Evolutionary conservation across 1,140 invertebrate genomes (phyloP).

Genomic region (Diuraphis noxia): DNA sequence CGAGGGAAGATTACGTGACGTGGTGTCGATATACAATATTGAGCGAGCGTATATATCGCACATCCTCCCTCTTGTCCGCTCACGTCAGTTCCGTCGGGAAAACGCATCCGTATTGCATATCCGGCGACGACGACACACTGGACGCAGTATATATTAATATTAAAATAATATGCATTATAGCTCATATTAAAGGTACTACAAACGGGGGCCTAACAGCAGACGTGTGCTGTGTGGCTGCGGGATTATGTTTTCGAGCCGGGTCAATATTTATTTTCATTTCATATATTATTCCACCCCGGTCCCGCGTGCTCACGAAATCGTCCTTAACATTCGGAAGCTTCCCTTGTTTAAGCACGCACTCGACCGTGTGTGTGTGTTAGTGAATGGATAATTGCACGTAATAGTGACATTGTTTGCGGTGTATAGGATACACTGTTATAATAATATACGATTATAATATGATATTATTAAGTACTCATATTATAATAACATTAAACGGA

Average conservation of each 20-base stretch:
- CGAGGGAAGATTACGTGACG: background rate
- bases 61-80: background rate
- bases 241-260: background rate
- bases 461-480: too few species aligned
- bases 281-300: background rate
- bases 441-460: background rate
- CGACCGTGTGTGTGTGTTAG: too few species aligned
- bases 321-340: background rate
- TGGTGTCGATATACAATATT: too few species aligned
- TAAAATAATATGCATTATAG: too few species aligned
- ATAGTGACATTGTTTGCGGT: background rate
- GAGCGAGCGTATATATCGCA: background rate
- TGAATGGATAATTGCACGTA: background rate
- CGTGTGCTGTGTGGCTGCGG: too few species aligned
- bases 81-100: too few species aligned
- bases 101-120: background rate
- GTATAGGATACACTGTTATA: background rate
- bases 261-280: constrained; percentile 4
- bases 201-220: background rate
- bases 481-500: too few species aligned
- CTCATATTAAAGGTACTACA: too few species aligned
- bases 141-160: background rate
- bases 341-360: background rate
- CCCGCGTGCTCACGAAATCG: background rate
- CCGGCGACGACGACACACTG: background rate